These are phyloP conservation scores for Muschampia plurimacula DNA, from an alignment of 2,888 invertebrate genomes.

Conservation along the genomic window DNA sequence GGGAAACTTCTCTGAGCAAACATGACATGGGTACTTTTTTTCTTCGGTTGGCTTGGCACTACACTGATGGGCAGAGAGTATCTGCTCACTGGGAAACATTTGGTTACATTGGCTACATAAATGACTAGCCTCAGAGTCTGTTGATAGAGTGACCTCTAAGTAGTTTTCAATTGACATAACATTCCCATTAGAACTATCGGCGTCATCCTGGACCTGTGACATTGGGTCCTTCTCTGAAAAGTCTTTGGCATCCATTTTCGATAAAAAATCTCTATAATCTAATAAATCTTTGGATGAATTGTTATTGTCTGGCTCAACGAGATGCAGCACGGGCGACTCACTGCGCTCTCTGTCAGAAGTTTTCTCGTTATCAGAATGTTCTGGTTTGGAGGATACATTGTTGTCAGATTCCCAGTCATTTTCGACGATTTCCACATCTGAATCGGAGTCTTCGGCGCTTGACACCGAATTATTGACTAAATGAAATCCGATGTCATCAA, in stretches of 20 bases:
- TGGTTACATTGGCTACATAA: slow-evolving; percentile 81
- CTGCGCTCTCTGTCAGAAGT: slow-evolving; percentile 76
- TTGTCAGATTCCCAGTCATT: slow-evolving; percentile 83
- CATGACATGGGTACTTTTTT: slow-evolving; percentile 82
- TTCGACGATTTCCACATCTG: slow-evolving; percentile 83
- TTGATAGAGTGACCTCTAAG: slow-evolving; percentile 81
- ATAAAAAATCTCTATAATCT: slow-evolving; percentile 73
- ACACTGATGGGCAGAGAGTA: slow-evolving; percentile 74
- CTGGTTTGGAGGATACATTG: slow-evolving; percentile 77
- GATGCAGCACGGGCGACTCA: slow-evolving; percentile 78
- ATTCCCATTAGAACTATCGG: slow-evolving; percentile 81
- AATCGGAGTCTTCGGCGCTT: slow-evolving; percentile 81
- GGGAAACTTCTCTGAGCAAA: slow-evolving; percentile 81
- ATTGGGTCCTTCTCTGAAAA: slow-evolving; percentile 67
- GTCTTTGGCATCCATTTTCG: slow-evolving; percentile 78
- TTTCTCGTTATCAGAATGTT: slow-evolving; percentile 81
- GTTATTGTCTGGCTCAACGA: slow-evolving; percentile 80
- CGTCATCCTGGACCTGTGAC: slow-evolving; percentile 71
- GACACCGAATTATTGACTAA: slow-evolving; percentile 78
- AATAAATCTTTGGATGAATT: slow-evolving; percentile 73
- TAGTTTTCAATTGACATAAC: slow-evolving; percentile 84
- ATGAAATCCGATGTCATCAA: slow-evolving; percentile 83
- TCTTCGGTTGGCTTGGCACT: slow-evolving; percentile 80
- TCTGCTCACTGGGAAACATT: slow-evolving; percentile 79
- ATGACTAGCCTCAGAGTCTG: slow-evolving; percentile 83